Percentiles rank a stretch among this genome's conserved stretches.
Conservation (phyloP, 1,140 invertebrate species). For the Nautilus pompilius region DNA sequence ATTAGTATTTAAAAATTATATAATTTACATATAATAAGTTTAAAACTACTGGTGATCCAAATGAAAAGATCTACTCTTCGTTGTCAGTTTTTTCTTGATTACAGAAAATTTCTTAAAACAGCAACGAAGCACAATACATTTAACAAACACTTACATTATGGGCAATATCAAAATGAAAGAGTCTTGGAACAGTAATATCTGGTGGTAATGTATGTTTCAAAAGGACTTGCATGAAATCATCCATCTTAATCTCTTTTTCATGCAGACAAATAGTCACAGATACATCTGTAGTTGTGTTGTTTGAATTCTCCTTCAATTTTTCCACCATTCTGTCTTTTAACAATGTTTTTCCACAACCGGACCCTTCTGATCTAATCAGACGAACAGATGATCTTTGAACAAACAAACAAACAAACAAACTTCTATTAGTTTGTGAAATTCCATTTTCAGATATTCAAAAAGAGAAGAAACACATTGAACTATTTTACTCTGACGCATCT, state of each 20-base stretch:
- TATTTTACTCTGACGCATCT: too few relatives aligned
- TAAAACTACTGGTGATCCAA: too few relatives aligned
- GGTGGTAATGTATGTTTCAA: conserved; percentile 21
- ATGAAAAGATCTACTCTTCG: too few relatives aligned
- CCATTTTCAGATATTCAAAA: neutral
- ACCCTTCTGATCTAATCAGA: conserved; percentile 37
- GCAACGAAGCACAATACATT: too few relatives aligned
- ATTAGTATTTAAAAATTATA: too few relatives aligned
- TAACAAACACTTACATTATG: conserved; percentile 46
- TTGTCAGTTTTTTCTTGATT: too few relatives aligned
- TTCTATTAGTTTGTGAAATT: neutral
- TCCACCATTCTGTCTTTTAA: conserved; percentile 25
- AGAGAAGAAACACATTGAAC: neutral
- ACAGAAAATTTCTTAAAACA: too few relatives aligned
- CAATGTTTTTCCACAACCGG: conserved; percentile 46
- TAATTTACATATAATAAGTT: too few relatives aligned
- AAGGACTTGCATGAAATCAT: conserved; percentile 20
- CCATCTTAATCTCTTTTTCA: conserved; percentile 22
- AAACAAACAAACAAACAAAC: neutral
- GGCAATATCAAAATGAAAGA: conserved; percentile 44
- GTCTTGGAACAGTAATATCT: conserved; percentile 18
- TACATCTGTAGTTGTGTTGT: too few relatives aligned
- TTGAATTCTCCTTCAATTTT: too few relatives aligned
- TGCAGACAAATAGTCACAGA: conserved; percentile 33
- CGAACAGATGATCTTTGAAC: conserved; percentile 30